Base-by-base conservation (phyloP, 2,888 invertebrate species). In the Acanthosepion lycidas region DNA sequence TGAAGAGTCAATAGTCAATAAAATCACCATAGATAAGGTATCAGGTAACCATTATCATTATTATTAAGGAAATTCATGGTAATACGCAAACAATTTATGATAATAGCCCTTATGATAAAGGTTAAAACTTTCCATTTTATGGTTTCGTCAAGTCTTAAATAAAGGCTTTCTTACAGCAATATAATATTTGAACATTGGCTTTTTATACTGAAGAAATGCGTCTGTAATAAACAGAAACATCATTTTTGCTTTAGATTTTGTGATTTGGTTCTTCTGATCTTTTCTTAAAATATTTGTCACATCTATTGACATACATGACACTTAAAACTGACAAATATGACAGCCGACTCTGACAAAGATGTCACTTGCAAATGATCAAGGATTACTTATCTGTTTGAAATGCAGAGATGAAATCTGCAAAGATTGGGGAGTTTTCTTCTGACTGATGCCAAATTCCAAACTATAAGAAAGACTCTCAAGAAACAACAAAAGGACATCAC, bases 241-340 rank as follows among this genome's bases (percentile, higher is more conserved):
- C 78, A 78, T 33, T 78, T 78, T 78, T n/a, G 78, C 33, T 78
- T 78, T 78, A 78, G n/a, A 78, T 78, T 15, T 78, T 78, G 78
- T 78, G n/a, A 78, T 78, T 78, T 78, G 28, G n/a, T 78, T 78
- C 33, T 78, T 18, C 12, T n/a, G 15, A 15, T 78, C 78, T 33
- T 33, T 78, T 78, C 78, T 78, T 78, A 33, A 33, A n/a, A 33
- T 78, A 78, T 78, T 78, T 78, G 78, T 78, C 78, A 78, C 78
- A 78, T 78, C n/a, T 33, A 78, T 78, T 78, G 78, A 78, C 78
- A n/a, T 78, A 78, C n/a, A 78, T 78, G 78, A 78, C 78, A 78
- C 78, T n/a, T 78, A 78, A 78, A 78, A 15, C n/a, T 78, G 78
- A 78, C 78, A 78, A 78, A 33, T 78, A 78, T 78, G 78, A 78